phyloP scores from a whole-genome alignment of 2,888 invertebrate species.

The Lithophane ornitopus region DNA sequence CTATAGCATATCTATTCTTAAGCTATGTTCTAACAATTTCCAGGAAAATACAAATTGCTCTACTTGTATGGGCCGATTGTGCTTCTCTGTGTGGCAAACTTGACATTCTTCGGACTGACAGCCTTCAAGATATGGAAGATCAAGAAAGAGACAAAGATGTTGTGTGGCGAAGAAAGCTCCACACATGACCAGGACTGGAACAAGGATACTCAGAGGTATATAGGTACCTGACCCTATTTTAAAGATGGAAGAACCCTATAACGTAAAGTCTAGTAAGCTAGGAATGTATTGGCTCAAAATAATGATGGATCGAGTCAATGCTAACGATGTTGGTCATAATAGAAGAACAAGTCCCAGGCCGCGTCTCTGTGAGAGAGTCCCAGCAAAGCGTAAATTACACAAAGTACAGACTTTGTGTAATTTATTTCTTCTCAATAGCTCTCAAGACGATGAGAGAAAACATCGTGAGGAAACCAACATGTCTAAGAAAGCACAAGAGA shows the following conservation, averaged over 20 bases:
- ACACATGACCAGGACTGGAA: constrained; percentile 80
- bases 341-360: not conserved
- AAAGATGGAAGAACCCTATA: not conserved
- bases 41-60: constrained; percentile 81
- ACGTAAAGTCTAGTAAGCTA: not conserved
- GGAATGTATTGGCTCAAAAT: not conserved
- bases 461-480: not conserved
- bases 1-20: not conserved
- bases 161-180: constrained; percentile 82
- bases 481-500: not conserved
- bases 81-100: constrained; percentile 81
- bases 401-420: too few species aligned
- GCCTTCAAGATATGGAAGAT: constrained; percentile 83
- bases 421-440: not conserved
- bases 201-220: constrained; percentile 85
- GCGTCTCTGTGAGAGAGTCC: not conserved
- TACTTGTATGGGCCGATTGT: constrained; percentile 85
- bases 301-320: not conserved
- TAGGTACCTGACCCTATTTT: constrained; percentile 53
- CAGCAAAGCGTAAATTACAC: too few species aligned
- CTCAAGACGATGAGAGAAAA: not conserved
- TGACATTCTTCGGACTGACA: constrained; percentile 83
- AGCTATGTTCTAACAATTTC: constrained; percentile 54
- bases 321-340: not conserved
- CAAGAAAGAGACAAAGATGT: constrained; percentile 81